Percentiles rank a stretch among this genome's conserved stretches.
Conservation (phyloP, 2,113 vertebrate species). For the Apodemus sylvaticus region DNA sequence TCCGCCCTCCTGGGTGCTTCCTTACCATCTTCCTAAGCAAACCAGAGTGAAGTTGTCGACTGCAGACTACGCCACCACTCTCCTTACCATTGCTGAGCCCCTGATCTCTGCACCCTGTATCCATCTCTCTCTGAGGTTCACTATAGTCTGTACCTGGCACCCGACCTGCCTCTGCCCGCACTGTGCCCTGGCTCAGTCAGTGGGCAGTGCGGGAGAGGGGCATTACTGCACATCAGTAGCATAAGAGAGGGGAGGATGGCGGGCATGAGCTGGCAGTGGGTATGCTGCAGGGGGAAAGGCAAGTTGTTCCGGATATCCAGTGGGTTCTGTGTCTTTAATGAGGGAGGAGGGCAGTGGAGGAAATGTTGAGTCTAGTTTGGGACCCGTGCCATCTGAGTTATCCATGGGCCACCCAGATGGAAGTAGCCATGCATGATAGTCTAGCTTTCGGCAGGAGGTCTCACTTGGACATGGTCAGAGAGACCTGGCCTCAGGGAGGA, state of each 20-base stretch:
- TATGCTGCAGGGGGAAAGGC: not conserved
- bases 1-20: not conserved
- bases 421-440: too few relatives aligned
- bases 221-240: not conserved
- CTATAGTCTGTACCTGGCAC: too few relatives aligned
- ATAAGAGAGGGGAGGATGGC: not conserved
- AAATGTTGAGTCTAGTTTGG: not conserved
- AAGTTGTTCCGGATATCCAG: not conserved
- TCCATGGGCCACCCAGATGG: not conserved
- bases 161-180: rapidly evolving
- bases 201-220: too few relatives aligned
- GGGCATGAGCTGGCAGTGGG: too few relatives aligned
- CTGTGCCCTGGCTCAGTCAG: not conserved
- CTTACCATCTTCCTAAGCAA: not conserved
- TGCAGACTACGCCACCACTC: not conserved
- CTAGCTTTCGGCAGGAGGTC: not conserved
- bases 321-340: not conserved
- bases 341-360: not conserved
- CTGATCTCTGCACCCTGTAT: rapidly evolving
- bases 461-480: not conserved
- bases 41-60: not conserved
- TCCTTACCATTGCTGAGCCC: rapidly evolving
- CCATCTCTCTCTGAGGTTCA: rapidly evolving
- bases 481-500: not conserved
- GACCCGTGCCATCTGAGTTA: not conserved